Conservation (phyloP, 2,797 vertebrate genomes). For the Myotis myotis region DNA sequence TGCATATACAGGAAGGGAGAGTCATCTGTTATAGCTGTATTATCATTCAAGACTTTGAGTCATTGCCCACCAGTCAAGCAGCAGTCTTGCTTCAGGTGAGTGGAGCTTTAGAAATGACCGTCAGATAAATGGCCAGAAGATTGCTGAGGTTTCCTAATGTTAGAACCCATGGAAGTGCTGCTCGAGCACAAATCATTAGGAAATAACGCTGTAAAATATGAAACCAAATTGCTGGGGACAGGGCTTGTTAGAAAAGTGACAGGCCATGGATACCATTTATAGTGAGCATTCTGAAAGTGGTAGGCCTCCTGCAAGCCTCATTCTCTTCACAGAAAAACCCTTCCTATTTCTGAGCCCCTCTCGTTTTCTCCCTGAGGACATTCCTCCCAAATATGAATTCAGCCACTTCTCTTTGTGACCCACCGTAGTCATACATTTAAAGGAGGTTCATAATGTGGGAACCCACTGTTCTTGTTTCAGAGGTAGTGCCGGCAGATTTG, state of each 20-base stretch:
- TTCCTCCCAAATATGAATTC: conserved; percentile 42
- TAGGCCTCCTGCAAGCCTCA: not conserved
- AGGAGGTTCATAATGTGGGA: conserved; percentile 37
- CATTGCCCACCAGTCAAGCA: not conserved
- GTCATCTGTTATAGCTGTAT: not conserved
- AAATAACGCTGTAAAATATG: not conserved
- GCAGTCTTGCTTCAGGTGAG: not conserved
- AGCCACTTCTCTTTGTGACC: conserved; percentile 36
- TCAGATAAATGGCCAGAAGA: not conserved
- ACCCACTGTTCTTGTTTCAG: conserved; percentile 11
- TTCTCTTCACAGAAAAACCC: not conserved
- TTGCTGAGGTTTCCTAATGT: not conserved
- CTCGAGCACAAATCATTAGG: not conserved
- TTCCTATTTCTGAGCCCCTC: not conserved
- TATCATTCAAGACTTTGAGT: not conserved
- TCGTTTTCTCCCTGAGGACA: conserved; percentile 22
- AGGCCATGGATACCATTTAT: not conserved
- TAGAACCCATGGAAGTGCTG: not conserved
- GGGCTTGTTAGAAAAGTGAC: not conserved
- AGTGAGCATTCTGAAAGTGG: not conserved
- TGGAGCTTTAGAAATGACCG: not conserved
- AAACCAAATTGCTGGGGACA: not conserved
- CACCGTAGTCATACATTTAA: conserved; percentile 40
- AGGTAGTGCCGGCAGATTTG: conserved; percentile 38
- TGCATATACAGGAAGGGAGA: not conserved